Percentiles rank a stretch among this genome's conserved stretches.
Conservation (phyloP, 2,888 invertebrate species). For the Drosophila prostipennis region DNA sequence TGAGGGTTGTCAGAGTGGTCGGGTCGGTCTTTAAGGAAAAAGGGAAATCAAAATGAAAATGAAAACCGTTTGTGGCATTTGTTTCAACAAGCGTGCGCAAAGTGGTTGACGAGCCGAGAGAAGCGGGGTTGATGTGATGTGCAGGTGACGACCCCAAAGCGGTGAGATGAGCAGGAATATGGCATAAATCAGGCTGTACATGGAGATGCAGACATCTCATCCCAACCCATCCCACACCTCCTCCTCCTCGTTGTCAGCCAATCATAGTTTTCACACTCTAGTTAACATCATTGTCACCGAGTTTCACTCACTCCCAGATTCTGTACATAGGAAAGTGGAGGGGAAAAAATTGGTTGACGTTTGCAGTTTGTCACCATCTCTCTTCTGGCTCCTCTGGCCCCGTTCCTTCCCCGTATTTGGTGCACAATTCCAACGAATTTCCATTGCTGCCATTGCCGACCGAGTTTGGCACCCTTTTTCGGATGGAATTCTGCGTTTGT, state of each 20-base stretch:
- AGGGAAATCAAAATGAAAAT: slow-evolving; percentile 29
- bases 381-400: not conserved
- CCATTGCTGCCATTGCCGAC: slow-evolving; percentile 17
- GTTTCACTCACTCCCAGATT: slow-evolving; percentile 57
- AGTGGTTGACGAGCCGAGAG: slow-evolving; percentile 31
- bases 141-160: slow-evolving; percentile 32
- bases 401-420: slow-evolving; percentile 24
- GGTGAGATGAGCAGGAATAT: slow-evolving; percentile 53
- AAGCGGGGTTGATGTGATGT: slow-evolving; percentile 11
- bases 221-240: not conserved
- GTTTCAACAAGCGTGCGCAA: slow-evolving; percentile 38
- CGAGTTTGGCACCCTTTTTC: slow-evolving; percentile 28
- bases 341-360: slow-evolving; percentile 60
- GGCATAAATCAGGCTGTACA: slow-evolving; percentile 60
- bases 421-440: slow-evolving; percentile 61
- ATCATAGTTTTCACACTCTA: slow-evolving; percentile 81
- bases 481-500: slow-evolving; percentile 55
- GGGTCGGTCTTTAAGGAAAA: not conserved
- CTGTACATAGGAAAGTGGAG: slow-evolving; percentile 44
- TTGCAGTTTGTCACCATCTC: slow-evolving; percentile 64
- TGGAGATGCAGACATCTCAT: not conserved
- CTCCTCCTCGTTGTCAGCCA: slow-evolving; percentile 59
- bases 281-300: slow-evolving; percentile 79
- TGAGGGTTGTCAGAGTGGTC: not conserved
- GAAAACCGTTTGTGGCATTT: slow-evolving; percentile 43